These are phyloP conservation scores for Boloria selene DNA, from an alignment of 2,888 invertebrate species.

Conservation along the genomic window DNA sequence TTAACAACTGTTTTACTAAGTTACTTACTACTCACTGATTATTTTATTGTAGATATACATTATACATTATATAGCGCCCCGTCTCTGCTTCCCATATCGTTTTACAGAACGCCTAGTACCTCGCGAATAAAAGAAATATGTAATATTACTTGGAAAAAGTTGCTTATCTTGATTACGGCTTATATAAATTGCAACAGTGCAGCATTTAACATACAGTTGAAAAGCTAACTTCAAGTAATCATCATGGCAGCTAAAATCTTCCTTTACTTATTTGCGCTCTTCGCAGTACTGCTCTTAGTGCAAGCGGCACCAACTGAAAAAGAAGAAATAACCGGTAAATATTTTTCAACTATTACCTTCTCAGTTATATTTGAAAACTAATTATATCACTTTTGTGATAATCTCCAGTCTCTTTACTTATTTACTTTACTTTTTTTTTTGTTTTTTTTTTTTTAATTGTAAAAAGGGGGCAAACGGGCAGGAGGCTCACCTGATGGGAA, in stretches of 20 bases:
- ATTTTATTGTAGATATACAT: no score
- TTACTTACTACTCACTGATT: no score
- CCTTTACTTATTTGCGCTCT: not conserved
- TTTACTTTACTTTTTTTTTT: no score
- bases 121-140: not conserved
- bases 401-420: no score
- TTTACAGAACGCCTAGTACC: not conserved
- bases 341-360: no score
- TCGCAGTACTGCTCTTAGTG: conserved; percentile 10
- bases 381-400: no score
- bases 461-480: no score
- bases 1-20: no score
- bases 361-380: no score
- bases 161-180: not conserved
- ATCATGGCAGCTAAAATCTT: conserved; percentile 17
- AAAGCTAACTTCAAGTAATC: not conserved
- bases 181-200: not conserved
- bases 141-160: not conserved
- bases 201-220: not conserved
- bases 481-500: no score
- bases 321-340: conserved; percentile 10
- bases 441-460: no score
- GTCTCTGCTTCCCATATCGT: not conserved
- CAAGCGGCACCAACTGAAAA: conserved; percentile 18
- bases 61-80: no score